These are phyloP conservation scores for Hypselothyrea guttata DNA, from an alignment of 2,888 invertebrate genomes.

Conservation along the genomic window DNA sequence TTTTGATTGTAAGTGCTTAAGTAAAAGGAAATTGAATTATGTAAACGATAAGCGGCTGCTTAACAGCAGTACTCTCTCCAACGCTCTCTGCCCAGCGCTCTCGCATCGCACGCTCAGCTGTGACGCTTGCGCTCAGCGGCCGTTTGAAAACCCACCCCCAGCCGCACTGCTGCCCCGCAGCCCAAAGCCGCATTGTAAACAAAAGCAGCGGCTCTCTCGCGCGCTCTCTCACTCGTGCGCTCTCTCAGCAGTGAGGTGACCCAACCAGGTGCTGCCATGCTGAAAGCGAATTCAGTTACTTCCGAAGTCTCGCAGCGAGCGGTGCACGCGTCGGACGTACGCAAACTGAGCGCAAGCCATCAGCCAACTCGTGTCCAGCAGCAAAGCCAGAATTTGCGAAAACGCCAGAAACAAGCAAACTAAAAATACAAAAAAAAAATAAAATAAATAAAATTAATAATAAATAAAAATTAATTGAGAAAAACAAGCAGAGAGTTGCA, in stretches of 20 bases:
- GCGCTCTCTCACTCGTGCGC: slow-evolving; percentile 24
- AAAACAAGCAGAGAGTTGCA: slow-evolving; percentile 5
- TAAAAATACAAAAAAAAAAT: slow-evolving; percentile 25
- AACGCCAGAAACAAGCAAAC: slow-evolving; percentile 43
- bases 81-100: not conserved
- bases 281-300: slow-evolving; percentile 80
- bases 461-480: slow-evolving; percentile 1
- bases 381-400: slow-evolving; percentile 33
- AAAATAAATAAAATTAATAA: slow-evolving; percentile 24
- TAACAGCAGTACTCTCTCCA: slow-evolving; percentile 46
- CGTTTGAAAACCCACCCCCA: slow-evolving; percentile 6
- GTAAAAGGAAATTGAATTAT: slow-evolving; percentile 67
- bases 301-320: slow-evolving; percentile 77
- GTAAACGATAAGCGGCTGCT: slow-evolving; percentile 61
- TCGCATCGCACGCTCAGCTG: slow-evolving; percentile 46
- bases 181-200: slow-evolving; percentile 62
- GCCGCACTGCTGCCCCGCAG: slow-evolving; percentile 24
- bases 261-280: slow-evolving; percentile 76
- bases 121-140: slow-evolving; percentile 50
- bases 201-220: slow-evolving; percentile 54
- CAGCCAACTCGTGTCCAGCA: slow-evolving; percentile 39
- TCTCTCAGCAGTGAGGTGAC: slow-evolving; percentile 69
- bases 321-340: slow-evolving; percentile 60
- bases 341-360: slow-evolving; percentile 21
- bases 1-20: slow-evolving; percentile 61